Evolutionary conservation across 1,140 invertebrate genomes (phyloP), one percentile per base, ranked within the genome.

Genomic region (Drosophila serrata): DNA sequence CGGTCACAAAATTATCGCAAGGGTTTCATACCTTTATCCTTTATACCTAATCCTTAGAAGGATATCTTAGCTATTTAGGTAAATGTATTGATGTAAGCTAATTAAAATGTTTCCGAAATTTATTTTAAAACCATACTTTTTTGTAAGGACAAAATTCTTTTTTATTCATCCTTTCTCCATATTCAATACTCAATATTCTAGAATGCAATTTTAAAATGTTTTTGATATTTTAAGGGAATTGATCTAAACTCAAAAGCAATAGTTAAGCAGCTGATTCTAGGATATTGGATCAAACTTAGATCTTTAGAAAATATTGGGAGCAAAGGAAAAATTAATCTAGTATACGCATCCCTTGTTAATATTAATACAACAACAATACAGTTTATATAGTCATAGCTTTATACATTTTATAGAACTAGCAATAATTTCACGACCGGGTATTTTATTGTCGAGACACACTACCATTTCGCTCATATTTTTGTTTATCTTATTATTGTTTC

Each of bases 401-500:
- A 12, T 19, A 9, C 12, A 11, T 19, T 43, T 19, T 45, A 13
- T 11, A 2, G 2, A 0, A 48, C 5, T 15, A 9, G 12, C 4
- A 35, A 35, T 33, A 15, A 37, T 53, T 11, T 3, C 19, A n/a
- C 13, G 0, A 22, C 49, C 31, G 13, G 49, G 49, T 53, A 53
- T 35, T 53, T 53, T 53, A 35, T 22, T 35, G 31, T 53, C 31
- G 49, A 51, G 49, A 35, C 49, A 15, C 17, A 35, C 31, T 7
- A 22, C 4, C 6, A 6, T 11, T 6, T 53, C 31, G 49, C 49
- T 35, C 19, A 53, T 24, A 24, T 37, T 53, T 51, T 56, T 79
- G 58, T 86, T 86, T 79, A 62, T 86, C 48, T 51, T 81, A 39
- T 63, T 74, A 68, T 62, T 84, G 60, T 70, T 80, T 73, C 45